Base-by-base conservation (phyloP, 2,888 invertebrate genomes). In the Orgyia antiqua region DNA sequence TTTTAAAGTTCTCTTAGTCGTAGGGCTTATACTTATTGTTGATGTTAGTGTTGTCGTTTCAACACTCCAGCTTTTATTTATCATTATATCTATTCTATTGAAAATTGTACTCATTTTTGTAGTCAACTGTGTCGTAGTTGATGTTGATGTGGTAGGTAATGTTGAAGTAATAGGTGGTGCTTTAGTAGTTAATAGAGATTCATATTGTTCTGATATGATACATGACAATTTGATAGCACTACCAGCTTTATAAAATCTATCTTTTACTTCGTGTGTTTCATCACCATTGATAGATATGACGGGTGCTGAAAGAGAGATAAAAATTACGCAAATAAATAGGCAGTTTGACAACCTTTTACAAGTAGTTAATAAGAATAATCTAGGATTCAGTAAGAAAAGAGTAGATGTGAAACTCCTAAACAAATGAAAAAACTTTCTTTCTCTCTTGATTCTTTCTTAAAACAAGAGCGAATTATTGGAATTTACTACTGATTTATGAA, bases 221-320 rank as follows among this genome's bases (percentile, higher is more conserved):
- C 92, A 92, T 17, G 90, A 88, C 41, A 93, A 79, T 68, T 92
- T 92, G 50, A 93, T 91, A 33, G 90, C 88, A 68, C 92, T 92
- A 49, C 93, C 93, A 15, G 91, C 89, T 77, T 93, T 92, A 71
- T 92, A 92, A 68, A 91, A 92, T 54, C 91, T 89, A 69, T 92
- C 92, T 53, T 89, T 89, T 30, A 92, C 87, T 65, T 91, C 90
- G 55, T 92, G 89, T 31, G 90, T 90, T 53, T 90, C 89, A 53
- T 92, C 92, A 53, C 92, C 92, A 30, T 91, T 89, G 61, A 93
- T 91, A 49, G 89, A 88, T 43, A 93, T 84, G 39, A 92, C 89
- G 27, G 92, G 92, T 39, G 92, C 93, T 93, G 79, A n/a, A 74
- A 75, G 1, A 17, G 6, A 15, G n/a, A n/a, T n/a, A n/a, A n/a